Evolutionary conservation across 2,113 vertebrate species (phyloP).

Genomic region (Brachypteracias leptosomus): DNA sequence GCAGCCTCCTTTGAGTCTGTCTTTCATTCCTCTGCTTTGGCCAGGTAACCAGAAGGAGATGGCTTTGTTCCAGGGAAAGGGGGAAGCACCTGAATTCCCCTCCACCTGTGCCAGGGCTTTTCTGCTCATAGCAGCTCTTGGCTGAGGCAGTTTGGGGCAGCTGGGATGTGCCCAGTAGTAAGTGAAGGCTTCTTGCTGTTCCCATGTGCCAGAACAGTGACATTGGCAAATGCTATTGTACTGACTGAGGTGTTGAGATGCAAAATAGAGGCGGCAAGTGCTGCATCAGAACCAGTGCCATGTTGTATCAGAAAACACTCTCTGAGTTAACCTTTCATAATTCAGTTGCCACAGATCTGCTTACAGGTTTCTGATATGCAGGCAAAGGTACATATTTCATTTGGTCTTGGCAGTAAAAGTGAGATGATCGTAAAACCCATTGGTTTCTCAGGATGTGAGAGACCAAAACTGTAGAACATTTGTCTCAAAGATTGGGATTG

Average conservation of each 20-base stretch:
- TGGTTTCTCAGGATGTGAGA: background rate
- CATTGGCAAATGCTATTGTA: background rate
- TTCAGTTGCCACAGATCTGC: background rate
- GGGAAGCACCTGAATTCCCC: background rate
- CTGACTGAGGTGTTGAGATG: background rate
- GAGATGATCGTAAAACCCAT: background rate
- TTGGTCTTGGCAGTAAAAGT: background rate
- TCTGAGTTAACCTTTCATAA: background rate
- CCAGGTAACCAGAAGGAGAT: background rate
- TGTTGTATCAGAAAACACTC: background rate
- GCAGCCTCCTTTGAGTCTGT: background rate
- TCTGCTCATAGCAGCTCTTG: background rate
- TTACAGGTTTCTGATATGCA: background rate
- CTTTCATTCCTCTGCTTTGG: background rate
- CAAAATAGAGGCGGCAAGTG: background rate
- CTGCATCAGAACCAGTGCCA: background rate
- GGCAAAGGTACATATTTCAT: background rate
- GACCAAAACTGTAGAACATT: too few relatives aligned
- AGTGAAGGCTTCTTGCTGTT: background rate
- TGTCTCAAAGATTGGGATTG: too few relatives aligned
- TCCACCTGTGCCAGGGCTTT: background rate
- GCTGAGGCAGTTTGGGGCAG: background rate
- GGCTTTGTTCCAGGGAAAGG: background rate
- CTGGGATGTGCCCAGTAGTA: background rate
- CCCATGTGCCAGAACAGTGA: background rate